A percentile compares a stretch with the other conserved stretches of the same genome.
Conservation (phyloP, 2,113 vertebrate genomes). For the Hipposideros armiger region DNA sequence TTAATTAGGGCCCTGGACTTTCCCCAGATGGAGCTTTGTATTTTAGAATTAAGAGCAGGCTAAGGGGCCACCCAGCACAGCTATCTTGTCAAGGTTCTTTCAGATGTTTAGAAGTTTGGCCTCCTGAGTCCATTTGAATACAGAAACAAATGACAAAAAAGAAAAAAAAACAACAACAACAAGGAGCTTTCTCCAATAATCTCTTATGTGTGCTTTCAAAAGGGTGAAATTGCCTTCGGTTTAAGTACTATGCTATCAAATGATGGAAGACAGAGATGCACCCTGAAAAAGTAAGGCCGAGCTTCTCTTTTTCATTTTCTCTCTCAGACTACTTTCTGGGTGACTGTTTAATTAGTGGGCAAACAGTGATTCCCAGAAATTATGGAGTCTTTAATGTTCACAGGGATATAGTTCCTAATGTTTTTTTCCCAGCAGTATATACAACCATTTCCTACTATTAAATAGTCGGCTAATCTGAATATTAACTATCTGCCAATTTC, state of each 20-base stretch:
- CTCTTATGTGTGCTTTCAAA: slow-evolving; percentile 26
- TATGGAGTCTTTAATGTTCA: slow-evolving; percentile 82
- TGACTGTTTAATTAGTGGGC: slow-evolving; percentile 83
- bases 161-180: background rate
- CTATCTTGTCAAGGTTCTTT: background rate
- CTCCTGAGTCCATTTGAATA: background rate
- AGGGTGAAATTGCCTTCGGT: background rate
- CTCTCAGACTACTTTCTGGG: slow-evolving; percentile 71
- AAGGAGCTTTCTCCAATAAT: background rate
- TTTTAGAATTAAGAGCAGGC: slow-evolving; percentile 4
- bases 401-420: slow-evolving; percentile 62
- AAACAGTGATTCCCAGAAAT: slow-evolving; percentile 86
- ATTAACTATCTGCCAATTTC: slow-evolving; percentile 88
- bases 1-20: background rate
- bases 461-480: slow-evolving; percentile 87
- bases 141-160: slow-evolving; percentile 12
- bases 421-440: slow-evolving; percentile 83
- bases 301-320: slow-evolving; percentile 36
- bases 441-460: slow-evolving; percentile 83
- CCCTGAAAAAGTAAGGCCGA: background rate
- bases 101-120: background rate
- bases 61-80: background rate
- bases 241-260: background rate
- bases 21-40: background rate
- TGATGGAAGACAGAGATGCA: background rate